A percentile compares a stretch with the other conserved stretches of the same genome.
Conservation (phyloP, 2,888 invertebrate species). For the Drosophila ustulata region DNA sequence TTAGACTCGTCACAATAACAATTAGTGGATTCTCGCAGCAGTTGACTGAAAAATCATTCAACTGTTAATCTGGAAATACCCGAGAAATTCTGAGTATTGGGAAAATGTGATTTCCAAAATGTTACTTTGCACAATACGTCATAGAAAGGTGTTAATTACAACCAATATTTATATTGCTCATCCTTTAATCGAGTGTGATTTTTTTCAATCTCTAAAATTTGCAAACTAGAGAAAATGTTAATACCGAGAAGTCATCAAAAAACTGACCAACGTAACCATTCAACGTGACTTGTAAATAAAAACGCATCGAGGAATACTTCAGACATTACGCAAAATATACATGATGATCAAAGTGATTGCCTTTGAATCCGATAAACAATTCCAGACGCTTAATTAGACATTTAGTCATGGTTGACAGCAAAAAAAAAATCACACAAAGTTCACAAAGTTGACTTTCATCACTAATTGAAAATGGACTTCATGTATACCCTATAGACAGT, state of each 20-base stretch:
- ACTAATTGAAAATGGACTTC: background rate
- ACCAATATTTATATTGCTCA: constrained; percentile 16
- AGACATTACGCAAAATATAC: background rate
- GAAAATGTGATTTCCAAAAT: constrained; percentile 29
- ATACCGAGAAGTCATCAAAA: constrained; percentile 6
- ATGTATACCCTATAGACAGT: background rate
- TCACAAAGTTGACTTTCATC: background rate
- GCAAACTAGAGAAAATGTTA: constrained; percentile 3
- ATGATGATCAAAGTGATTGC: constrained; percentile 45
- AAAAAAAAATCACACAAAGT: constrained; percentile 29
- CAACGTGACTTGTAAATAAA: background rate
- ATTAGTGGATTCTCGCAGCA: constrained; percentile 26
- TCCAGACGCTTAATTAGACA: constrained; percentile 37
- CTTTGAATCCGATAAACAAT: constrained; percentile 39
- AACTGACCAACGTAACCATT: constrained; percentile 2
- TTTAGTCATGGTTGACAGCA: constrained; percentile 39
- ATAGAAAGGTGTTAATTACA: constrained; percentile 32
- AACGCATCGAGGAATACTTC: constrained; percentile 5
- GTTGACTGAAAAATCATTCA: constrained; percentile 28
- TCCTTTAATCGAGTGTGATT: constrained; percentile 15
- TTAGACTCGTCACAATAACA: constrained; percentile 8
- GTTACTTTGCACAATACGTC: background rate
- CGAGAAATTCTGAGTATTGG: background rate
- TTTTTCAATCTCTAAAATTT: constrained; percentile 11
- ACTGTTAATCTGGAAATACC: constrained; percentile 20